These are phyloP conservation scores for Gasterosteus nipponicus DNA, from an alignment of 2,113 vertebrate species.

Conservation along the genomic window DNA sequence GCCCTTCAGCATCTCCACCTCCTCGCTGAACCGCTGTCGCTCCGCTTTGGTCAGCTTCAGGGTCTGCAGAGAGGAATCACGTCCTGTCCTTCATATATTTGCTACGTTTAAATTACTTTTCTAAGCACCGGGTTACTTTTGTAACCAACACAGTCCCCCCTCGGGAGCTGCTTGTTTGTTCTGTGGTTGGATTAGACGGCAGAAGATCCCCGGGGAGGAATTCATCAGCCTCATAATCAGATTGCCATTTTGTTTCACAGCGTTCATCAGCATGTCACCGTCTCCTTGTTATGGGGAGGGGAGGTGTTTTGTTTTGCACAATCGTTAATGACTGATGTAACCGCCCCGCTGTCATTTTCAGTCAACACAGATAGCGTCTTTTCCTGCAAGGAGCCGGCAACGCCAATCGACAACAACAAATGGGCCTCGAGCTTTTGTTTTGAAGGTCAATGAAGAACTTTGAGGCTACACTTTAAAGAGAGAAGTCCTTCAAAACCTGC, in stretches of 20 bases:
- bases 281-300: not conserved
- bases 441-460: no score
- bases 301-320: not conserved
- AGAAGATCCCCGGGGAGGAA: not conserved
- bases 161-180: not conserved
- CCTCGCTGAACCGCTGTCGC: slow-evolving; percentile 95
- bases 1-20: slow-evolving; percentile 98
- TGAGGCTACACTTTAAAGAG: no score
- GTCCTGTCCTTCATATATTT: not conserved
- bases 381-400: not conserved
- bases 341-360: not conserved
- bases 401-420: not conserved
- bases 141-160: no score
- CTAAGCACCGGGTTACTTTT: no score
- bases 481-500: no score
- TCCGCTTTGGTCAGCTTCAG: slow-evolving; percentile 93
- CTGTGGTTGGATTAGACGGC: not conserved
- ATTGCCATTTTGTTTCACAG: not conserved
- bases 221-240: not conserved
- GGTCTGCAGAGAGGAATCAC: slow-evolving; percentile 77
- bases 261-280: not conserved
- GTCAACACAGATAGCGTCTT: not conserved
- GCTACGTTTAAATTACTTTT: not conserved
- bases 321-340: not conserved
- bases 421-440: not conserved